phyloP scores from a whole-genome alignment of 2,113 vertebrate species.

The Scatophagus argus region DNA sequence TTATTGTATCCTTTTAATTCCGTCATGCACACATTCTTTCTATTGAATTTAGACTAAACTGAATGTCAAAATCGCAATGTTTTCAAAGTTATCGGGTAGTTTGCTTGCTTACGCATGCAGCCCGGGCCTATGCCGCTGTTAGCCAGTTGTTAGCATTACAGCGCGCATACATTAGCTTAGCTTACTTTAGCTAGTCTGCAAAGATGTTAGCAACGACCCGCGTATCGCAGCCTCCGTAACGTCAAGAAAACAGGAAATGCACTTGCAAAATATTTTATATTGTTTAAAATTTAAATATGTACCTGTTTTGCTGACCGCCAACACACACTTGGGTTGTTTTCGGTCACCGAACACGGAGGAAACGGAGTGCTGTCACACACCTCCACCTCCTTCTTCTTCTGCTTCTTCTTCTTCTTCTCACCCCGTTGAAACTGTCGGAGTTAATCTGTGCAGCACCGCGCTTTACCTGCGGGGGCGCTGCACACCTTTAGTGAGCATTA shows the following conservation, averaged over 20 bases:
- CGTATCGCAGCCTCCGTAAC: background rate
- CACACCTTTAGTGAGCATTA: background rate
- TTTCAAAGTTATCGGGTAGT: constrained; percentile 1
- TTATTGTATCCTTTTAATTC: background rate
- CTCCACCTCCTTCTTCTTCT: constrained; percentile 45
- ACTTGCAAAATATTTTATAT: accelerated
- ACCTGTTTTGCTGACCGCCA: constrained; percentile 71
- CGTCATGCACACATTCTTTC: accelerated
- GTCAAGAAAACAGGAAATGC: background rate
- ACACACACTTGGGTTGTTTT: constrained; percentile 63
- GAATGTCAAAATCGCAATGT: background rate
- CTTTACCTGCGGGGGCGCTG: background rate
- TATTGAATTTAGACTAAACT: accelerated
- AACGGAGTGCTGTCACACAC: constrained; percentile 39
- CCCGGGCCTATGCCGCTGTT: constrained; percentile 33
- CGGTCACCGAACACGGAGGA: constrained; percentile 1
- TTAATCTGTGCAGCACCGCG: background rate
- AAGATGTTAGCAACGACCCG: background rate
- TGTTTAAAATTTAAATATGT: background rate
- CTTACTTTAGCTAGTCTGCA: constrained; percentile 8
- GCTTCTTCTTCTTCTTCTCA: too few species aligned
- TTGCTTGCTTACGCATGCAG: constrained; percentile 32
- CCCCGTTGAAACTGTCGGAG: background rate
- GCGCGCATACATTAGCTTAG: constrained; percentile 35
- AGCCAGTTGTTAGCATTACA: constrained; percentile 40